Evolutionary conservation across 2,888 invertebrate genomes (phyloP), one percentile per base, ranked within the genome.

Genomic region (Idaea dimidiata): DNA sequence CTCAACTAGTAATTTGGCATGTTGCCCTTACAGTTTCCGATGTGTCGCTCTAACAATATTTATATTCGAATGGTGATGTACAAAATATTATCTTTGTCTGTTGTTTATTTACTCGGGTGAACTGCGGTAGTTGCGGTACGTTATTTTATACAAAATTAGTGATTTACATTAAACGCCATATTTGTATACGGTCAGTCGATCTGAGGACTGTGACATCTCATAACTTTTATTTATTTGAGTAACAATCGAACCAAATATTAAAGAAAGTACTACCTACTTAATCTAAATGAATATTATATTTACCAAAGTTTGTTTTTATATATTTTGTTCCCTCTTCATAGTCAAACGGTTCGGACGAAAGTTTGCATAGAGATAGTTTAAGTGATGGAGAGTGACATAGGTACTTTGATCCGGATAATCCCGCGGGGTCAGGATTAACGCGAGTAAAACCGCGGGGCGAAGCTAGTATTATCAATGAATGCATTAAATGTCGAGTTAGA

Each of bases 21-120:
- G 14, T n/a, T 62, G 61, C 60, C 66, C 10, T 57, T 18, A 68
- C 60, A 67, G 59, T 14, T 56, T 43, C 43, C 10, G 54, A 59
- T 62, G 54, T 57, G n/a, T 59, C 33, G 59, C 55, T 18, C 55
- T 56, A 59, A 17, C 61, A 59, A 58, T 62, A 64, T 62, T 18
- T 58, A 10, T 62, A 60, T 62, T 54, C 16, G 56, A 60, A 43
- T 54, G 31, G 54, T 43, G 32, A 54, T 62, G 56, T 59, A 33
- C 61, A 33, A 33, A 61, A 58, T 59, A 58, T 56, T 61, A 64
- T 62, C 54, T 64, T 17, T 61, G 17, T 60, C 54, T 16, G 59
- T 16, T 57, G 61, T 61, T 62, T 61, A 60, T 18, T 59, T 16
- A 59, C 43, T 43, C 14, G 43, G 31, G 58, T 61, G 59, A 64